phyloP scores from a whole-genome alignment of 2,888 invertebrate genomes.

The Ceraclea dissimilis region DNA sequence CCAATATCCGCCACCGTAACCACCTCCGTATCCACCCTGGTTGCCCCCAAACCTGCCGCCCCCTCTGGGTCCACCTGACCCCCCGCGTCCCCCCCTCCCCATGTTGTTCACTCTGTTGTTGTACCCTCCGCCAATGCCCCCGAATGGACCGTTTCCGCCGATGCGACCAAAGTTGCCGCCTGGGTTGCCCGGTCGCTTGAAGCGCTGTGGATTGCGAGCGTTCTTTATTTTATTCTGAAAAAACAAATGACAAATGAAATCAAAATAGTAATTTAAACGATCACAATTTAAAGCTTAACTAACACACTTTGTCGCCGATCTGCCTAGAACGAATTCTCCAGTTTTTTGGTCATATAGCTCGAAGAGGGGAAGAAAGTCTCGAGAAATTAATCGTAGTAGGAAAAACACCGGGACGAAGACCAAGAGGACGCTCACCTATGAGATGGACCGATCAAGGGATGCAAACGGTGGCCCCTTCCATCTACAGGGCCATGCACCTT shows the following conservation, averaged over 20 bases:
- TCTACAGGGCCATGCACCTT: no score
- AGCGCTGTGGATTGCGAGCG: neutral
- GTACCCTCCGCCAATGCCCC: constrained; percentile 1
- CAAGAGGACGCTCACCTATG: no score
- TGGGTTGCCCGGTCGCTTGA: neutral
- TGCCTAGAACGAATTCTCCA: no score
- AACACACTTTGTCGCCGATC: no score
- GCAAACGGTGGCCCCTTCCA: no score
- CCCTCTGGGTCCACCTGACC: constrained; percentile 1
- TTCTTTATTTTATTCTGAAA: neutral
- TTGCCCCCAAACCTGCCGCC: constrained; percentile 3
- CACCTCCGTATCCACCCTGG: constrained; percentile 7
- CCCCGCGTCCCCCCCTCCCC: constrained; percentile 5
- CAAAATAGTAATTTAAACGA: no score
- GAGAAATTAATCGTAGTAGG: no score
- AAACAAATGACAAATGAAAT: neutral
- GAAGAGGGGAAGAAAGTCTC: no score
- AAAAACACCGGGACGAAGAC: no score
- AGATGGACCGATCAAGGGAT: no score
- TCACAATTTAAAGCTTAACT: no score
- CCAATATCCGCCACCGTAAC: constrained; percentile 6
- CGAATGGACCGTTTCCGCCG: neutral
- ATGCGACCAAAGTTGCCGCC: constrained; percentile 2
- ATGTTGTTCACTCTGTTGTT: constrained; percentile 2
- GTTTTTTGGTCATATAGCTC: no score